A percentile compares a stretch with the other conserved stretches of the same genome.
Evolutionary conservation across 2,113 vertebrate genomes (phyloP).

Genomic region (Dolichotis patagonum): DNA sequence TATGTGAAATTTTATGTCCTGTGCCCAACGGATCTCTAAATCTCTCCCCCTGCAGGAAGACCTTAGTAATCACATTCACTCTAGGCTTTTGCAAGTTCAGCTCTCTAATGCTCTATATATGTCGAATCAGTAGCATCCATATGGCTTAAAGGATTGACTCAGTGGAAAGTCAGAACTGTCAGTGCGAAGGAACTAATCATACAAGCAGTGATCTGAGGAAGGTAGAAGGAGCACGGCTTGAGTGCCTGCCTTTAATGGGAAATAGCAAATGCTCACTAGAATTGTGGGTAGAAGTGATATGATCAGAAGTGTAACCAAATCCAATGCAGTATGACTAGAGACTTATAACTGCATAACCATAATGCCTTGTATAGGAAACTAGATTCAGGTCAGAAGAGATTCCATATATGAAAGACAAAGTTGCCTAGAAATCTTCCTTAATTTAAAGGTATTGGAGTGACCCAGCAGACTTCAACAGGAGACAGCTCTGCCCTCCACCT

Average conservation of each 20-base stretch:
- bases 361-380: background rate
- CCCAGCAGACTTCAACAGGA: background rate
- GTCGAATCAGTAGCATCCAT: background rate
- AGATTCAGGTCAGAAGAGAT: background rate
- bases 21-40: background rate
- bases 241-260: background rate
- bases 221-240: background rate
- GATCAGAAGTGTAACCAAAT: background rate
- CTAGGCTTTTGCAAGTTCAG: background rate
- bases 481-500: fast-evolving
- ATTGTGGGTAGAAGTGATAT: background rate
- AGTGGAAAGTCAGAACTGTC: background rate
- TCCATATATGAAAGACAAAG: background rate
- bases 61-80: background rate
- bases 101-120: background rate
- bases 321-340: background rate
- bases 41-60: background rate
- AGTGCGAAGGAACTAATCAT: no score
- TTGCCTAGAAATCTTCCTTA: background rate
- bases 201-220: background rate
- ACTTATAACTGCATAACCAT: background rate
- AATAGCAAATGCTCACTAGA: background rate
- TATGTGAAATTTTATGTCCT: background rate
- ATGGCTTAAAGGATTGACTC: background rate
- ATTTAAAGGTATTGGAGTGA: background rate